A percentile compares a stretch with the other conserved stretches of the same genome.
Conservation (phyloP, 2,797 vertebrate genomes). For the Cossypha heuglini region DNA sequence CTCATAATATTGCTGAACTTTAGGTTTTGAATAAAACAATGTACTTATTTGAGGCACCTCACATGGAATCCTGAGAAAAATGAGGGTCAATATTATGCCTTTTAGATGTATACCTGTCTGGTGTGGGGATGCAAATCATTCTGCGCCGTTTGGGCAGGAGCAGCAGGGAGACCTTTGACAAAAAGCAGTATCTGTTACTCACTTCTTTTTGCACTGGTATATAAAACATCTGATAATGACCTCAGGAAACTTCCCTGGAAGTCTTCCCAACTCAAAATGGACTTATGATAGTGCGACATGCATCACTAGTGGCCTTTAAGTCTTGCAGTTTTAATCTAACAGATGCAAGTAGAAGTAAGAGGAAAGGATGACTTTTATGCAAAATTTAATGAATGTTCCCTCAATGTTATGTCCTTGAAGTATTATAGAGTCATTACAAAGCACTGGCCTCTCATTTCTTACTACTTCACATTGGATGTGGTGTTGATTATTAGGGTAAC, state of each 20-base stretch:
- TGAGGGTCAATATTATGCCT: rapidly evolving
- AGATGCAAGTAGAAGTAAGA: background rate
- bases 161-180: background rate
- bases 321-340: background rate
- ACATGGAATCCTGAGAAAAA: background rate
- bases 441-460: background rate
- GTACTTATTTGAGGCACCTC: background rate
- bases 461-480: background rate
- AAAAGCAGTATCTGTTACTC: background rate
- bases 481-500: background rate
- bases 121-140: background rate
- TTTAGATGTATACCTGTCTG: background rate
- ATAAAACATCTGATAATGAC: background rate
- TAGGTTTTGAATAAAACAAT: background rate
- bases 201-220: background rate
- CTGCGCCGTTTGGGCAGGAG: background rate
- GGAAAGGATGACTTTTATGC: background rate
- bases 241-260: background rate
- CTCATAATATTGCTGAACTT: background rate
- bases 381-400: background rate
- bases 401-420: background rate
- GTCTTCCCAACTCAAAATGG: background rate
- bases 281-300: rapidly evolving
- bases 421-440: background rate
- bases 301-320: background rate